Conservation (phyloP, 2,113 vertebrate species). For the Ophthalmolycus amberensis region DNA sequence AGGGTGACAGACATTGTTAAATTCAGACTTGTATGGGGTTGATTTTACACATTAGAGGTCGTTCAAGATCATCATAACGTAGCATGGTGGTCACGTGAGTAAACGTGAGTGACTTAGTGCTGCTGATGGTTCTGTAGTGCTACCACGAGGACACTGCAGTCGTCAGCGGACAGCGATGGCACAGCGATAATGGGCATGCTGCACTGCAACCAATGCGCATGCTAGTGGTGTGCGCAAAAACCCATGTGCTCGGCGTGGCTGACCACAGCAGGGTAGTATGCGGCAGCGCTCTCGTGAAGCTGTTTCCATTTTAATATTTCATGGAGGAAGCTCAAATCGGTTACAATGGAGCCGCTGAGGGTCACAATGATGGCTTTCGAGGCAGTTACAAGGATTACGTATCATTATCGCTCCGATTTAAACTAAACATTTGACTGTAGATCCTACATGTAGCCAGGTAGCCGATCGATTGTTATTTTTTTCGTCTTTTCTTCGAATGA, state of each 20-base stretch:
- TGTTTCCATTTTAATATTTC: constrained; percentile 75
- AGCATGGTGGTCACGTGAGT: neutral
- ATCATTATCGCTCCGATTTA: neutral
- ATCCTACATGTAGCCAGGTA: neutral
- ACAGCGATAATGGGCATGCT: constrained; percentile 69
- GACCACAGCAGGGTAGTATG: constrained; percentile 68
- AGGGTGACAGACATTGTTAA: constrained; percentile 3
- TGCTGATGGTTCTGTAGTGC: constrained; percentile 19
- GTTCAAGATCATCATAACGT: constrained; percentile 32
- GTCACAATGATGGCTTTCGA: neutral
- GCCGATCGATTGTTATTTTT: neutral
- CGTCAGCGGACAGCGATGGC: constrained; percentile 50
- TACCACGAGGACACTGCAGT: constrained; percentile 73
- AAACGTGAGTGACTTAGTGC: constrained; percentile 19
- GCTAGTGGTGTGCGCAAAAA: constrained; percentile 76
- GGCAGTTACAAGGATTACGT: neutral
- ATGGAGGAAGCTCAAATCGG: constrained; percentile 53
- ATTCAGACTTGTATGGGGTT: constrained; percentile 3
- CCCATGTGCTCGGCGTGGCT: constrained; percentile 79
- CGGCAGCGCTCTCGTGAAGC: constrained; percentile 62
- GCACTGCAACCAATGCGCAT: constrained; percentile 80
- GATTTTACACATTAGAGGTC: constrained; percentile 25
- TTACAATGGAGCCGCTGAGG: constrained; percentile 51
- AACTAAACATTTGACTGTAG: neutral
- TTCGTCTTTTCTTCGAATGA: neutral